Conservation (phyloP, 2,113 vertebrate genomes). For the Aramus guarauna region DNA sequence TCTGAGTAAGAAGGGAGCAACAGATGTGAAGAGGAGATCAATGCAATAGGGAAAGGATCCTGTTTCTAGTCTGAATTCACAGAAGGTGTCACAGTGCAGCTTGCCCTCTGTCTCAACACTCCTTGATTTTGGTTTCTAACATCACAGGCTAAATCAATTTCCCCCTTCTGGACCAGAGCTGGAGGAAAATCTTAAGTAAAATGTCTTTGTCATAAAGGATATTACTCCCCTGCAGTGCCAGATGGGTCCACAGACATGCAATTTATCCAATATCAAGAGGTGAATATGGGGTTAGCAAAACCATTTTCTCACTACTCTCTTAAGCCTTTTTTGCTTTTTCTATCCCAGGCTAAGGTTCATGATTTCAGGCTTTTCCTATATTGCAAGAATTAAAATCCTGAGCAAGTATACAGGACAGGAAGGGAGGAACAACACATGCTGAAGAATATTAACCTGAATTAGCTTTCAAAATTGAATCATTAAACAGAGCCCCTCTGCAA, state of each 20-base stretch:
- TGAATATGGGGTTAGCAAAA: slow-evolving; percentile 45
- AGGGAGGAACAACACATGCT: not conserved
- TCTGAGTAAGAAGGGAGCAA: not conserved
- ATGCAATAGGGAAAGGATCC: slow-evolving; percentile 19
- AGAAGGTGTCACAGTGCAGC: not conserved
- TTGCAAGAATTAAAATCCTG: not conserved
- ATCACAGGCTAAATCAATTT: slow-evolving; percentile 22
- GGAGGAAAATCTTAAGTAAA: slow-evolving; percentile 42
- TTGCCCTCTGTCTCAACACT: not conserved
- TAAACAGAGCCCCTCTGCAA: not conserved
- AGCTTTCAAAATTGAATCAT: slow-evolving; percentile 7
- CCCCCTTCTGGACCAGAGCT: slow-evolving; percentile 1
- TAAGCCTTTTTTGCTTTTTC: not conserved
- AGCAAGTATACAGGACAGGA: not conserved
- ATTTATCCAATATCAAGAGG: slow-evolving; percentile 20
- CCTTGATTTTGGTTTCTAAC: slow-evolving; percentile 15
- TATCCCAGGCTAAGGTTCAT: not conserved
- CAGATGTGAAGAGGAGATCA: slow-evolving; percentile 33
- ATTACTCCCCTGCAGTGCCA: slow-evolving; percentile 16
- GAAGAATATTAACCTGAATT: not conserved
- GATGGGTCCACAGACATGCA: slow-evolving; percentile 4
- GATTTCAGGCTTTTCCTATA: not conserved
- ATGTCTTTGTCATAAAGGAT: slow-evolving; percentile 27
- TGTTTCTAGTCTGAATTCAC: slow-evolving; percentile 5
- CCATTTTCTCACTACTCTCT: slow-evolving; percentile 26